Evolutionary conservation across 2,797 vertebrate genomes (phyloP), one percentile per base, ranked within the genome.

Genomic region (Eulemur mongoz): DNA sequence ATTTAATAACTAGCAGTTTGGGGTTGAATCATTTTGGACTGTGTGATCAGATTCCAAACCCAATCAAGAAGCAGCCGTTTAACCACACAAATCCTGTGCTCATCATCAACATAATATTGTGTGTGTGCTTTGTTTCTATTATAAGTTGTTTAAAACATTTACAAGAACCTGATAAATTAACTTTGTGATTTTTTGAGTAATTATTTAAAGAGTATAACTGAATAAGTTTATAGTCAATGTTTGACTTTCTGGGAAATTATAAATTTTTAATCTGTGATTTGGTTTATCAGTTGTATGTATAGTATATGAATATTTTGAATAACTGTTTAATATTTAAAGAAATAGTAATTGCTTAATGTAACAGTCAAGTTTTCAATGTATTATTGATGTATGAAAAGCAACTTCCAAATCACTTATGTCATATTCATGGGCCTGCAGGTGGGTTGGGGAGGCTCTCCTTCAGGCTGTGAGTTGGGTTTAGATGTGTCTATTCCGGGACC

Each of bases 141-240:
- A 50, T 45, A 90, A 54, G 5, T 83, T 94, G 78, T 91, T 79
- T 85, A 81, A 91, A 78, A 67, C 93, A 78, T 78, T 85, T 94
- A 48, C 30, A 91, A 82, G 79, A 90, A 84, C 10, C 8, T 59
- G 18, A 50, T 45, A 45, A 25, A 63, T 82, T 91, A 85, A 82
- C 75, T 65, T 78, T 90, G 57, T 92, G 40, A 61, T 73, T 81
- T 84, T 40, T 93, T 50, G 86, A 80, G 59, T 92, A 82, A 32
- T 93, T 86, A 70, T 91, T 52, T 76, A 92, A 78, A 89, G 45
- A 32, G 0, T 83, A 40, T 78, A 50, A 27, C 59, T 88, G 79
- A 84, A 48, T 67, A 91, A 50, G 3, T 70, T 82, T 94, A 59
- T 89, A 78, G 82, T 78, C 67, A 79, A 30, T 59, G 43, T 67